These are phyloP conservation scores for Microtus ochrogaster DNA, from an alignment of 2,113 vertebrate species.

Conservation along the genomic window DNA sequence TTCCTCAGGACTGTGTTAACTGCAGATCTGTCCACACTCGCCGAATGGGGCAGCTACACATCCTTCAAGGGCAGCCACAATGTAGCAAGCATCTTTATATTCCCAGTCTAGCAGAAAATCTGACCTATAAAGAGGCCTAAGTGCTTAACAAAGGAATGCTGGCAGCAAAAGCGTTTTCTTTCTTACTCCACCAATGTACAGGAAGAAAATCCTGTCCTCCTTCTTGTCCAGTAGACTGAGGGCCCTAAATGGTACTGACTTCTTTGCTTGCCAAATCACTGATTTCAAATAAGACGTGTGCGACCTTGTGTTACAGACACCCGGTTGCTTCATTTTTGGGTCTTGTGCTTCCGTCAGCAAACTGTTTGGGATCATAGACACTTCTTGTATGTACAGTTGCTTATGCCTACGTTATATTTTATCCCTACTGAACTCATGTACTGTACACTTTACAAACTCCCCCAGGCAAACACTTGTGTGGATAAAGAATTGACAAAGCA, in stretches of 20 bases:
- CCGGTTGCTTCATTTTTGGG: not conserved
- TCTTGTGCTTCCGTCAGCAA: not conserved
- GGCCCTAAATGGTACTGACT: not conserved
- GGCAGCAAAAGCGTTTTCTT: not conserved
- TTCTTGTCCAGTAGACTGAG: conserved; percentile 33
- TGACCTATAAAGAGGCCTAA: not conserved
- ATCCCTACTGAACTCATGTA: not conserved
- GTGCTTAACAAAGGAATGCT: not conserved
- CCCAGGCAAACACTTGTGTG: conserved; percentile 2
- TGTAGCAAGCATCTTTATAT: not conserved
- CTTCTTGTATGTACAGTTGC: not conserved
- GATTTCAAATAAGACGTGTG: not conserved
- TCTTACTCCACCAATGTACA: not conserved
- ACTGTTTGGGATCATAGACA: not conserved
- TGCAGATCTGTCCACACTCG: not conserved
- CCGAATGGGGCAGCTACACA: rapidly evolving
- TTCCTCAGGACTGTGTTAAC: not conserved
- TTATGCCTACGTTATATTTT: not conserved
- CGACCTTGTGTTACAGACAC: not conserved
- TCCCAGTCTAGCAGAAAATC: not conserved
- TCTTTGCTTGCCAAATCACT: conserved; percentile 32
- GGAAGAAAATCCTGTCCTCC: conserved; percentile 6
- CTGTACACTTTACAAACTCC: not conserved
- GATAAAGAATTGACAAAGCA: not conserved
- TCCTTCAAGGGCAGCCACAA: not conserved